Evolutionary conservation across 2,888 invertebrate species (phyloP), one percentile per base, ranked within the genome.

Genomic region (Megamerina dolium): DNA sequence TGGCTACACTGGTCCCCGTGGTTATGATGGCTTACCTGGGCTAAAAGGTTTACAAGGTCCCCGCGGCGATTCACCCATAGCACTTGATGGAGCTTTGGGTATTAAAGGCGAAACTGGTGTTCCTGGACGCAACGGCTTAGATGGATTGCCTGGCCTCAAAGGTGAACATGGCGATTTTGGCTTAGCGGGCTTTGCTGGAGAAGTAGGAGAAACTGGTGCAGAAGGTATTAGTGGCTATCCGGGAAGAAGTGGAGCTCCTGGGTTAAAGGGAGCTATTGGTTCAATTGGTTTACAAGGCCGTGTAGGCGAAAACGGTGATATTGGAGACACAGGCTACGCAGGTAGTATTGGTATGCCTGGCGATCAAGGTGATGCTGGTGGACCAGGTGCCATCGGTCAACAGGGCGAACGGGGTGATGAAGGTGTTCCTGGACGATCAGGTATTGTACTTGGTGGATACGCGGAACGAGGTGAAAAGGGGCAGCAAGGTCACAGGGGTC

Each of bases 21-120:
- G 77, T 1, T 55, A 41, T 5, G 50, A 48, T 21, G 70, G 70
- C 3, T 19, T 49, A 2, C 41, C 48, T 2, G 70, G 70, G 3
- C 33, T 39, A 5, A 73, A 81, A 50, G 86, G 86, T 20, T 44
- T 57, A 10, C 72, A 71, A 53, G 86, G 85, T 41, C 63, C 64
- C 1, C 73, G 73, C 54, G 86, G 85, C 30, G 73, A 74, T 46
- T 70, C 75, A 10, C 82, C 85, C 3, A 44, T 56, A 12, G 71
- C 74, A 14, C 43, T 56, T 19, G 75, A 80, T 54, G 77, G 77
- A 13, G 46, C 58, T 5, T 49, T 57, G 12, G 83, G 82, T 2
- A 45, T 60, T 17, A 79, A 78, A 57, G 87, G 87, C 43, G 70
- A 74, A 40, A 73, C 74, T 39, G 87, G 87, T 52, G 72, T 76